These are phyloP conservation scores for Anolis apletophallus DNA, from an alignment of 2,797 vertebrate species.

Conservation along the genomic window DNA sequence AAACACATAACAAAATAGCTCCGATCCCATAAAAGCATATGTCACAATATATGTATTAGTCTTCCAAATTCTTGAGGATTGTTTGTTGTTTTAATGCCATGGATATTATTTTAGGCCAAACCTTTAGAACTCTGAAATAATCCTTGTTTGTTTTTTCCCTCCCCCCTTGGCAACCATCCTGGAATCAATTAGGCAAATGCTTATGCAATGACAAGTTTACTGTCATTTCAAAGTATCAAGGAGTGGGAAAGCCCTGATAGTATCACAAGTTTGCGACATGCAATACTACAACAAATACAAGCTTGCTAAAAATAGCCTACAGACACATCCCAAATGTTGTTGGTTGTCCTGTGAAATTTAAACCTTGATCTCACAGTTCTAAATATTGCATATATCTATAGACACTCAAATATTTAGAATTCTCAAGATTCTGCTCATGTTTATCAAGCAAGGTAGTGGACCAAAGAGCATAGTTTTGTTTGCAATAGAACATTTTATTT, in stretches of 20 bases:
- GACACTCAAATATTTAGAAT: neutral
- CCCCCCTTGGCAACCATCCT: too few relatives aligned
- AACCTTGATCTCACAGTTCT: neutral
- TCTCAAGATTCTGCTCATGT: neutral
- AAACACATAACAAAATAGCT: neutral
- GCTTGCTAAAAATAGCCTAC: conserved; percentile 16
- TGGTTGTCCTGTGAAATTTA: neutral
- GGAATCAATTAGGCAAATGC: neutral
- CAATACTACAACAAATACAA: neutral
- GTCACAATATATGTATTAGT: neutral
- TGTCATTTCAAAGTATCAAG: neutral
- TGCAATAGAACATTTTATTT: neutral
- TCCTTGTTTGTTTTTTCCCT: neutral
- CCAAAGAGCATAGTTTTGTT: conserved; percentile 7
- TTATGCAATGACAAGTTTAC: conserved; percentile 4
- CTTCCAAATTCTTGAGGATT: neutral
- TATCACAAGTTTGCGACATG: neutral
- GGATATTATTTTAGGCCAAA: neutral
- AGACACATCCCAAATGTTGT: neutral
- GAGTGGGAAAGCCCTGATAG: neutral
- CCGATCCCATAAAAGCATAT: neutral
- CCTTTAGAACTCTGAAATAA: neutral
- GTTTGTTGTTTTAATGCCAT: neutral
- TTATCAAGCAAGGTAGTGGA: neutral
- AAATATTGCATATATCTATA: neutral